Evolutionary conservation across 2,113 vertebrate species (phyloP).

Genomic region (Marcusenius ussheri): DNA sequence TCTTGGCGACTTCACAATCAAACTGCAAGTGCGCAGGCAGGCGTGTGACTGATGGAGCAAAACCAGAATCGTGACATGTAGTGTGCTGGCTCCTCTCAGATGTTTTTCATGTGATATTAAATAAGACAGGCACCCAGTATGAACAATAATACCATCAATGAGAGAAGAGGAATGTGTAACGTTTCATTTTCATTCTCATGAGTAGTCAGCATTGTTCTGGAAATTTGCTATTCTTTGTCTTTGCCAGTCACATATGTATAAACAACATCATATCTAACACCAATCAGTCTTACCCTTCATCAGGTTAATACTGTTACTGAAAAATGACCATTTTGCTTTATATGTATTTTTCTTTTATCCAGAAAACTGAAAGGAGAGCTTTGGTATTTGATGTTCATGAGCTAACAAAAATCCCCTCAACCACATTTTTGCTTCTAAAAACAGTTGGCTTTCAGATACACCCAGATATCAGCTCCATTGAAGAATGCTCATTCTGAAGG

Average conservation of each 20-base stretch:
- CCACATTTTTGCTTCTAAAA: not conserved
- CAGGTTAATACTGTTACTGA: not conserved
- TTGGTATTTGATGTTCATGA: not conserved
- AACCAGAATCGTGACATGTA: not conserved
- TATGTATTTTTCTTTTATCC: not conserved
- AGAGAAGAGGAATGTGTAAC: not conserved
- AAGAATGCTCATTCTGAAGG: not conserved
- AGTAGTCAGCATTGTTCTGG: not conserved
- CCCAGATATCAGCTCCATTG: not conserved
- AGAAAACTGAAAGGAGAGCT: not conserved
- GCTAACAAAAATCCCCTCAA: not conserved
- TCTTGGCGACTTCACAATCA: not conserved
- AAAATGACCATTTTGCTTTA: not conserved
- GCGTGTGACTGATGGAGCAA: not conserved
- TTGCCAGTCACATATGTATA: not conserved
- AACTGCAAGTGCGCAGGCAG: not conserved
- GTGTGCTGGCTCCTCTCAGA: not conserved
- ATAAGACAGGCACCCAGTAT: not conserved
- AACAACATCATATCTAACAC: not conserved
- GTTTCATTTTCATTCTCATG: not conserved
- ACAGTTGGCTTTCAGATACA: not conserved
- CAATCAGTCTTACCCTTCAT: not conserved
- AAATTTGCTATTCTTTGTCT: not conserved
- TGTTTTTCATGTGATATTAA: not conserved
- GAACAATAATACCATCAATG: not conserved